Base-by-base conservation (phyloP, 2,113 vertebrate genomes). In the Leptocoma aspasia region DNA sequence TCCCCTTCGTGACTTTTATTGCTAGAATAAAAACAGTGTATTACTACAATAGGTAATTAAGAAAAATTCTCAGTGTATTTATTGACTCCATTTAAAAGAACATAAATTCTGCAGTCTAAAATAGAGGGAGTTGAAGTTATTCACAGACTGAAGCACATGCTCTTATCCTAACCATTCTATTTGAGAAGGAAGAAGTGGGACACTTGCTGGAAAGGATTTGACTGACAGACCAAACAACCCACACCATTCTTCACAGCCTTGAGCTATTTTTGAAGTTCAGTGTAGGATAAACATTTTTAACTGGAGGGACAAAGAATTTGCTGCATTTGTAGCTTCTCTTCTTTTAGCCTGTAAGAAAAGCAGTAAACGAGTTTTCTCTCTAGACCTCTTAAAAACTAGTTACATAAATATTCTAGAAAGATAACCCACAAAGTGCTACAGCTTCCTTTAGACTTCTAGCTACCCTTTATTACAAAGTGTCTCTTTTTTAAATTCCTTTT, bases 1-100 rank as follows among this genome's bases (percentile, higher is more conserved):
- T 99, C 99, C 68, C 98, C 98, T 75, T 99, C 99, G 17, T 99
- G 99, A 94, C 98, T 98, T 98, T 99, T 99, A 94, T 98, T 99
- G 98, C 99, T 99, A 96, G 89, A 98, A 98, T 71, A 97, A 93
- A 98, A 93, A 91, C 3, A 97, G 19, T 49, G 7, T 73, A 66
- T 94, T 92, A 93, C 31, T 52, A 66, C 13, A 39, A 35, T 31
- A 50, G 18, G 39, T 39, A n/a, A n/a, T n/a, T n/a, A n/a, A n/a
- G n/a, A n/a, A 30, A 60, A 83, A 57, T 9, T 45, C 30, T 69
- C 52, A 87, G 39, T 28, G 18, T 31, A 82, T 44, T 90, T 72
- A 85, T 72, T 65, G 23, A 76, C 9, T 66, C 26, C 1, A 47
- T 75, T 69, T 85, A 75, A 75, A 92, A 89, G 6, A 53, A 56